phyloP scores from a whole-genome alignment of 1,140 invertebrate species.

The Plectus sambesii region DNA sequence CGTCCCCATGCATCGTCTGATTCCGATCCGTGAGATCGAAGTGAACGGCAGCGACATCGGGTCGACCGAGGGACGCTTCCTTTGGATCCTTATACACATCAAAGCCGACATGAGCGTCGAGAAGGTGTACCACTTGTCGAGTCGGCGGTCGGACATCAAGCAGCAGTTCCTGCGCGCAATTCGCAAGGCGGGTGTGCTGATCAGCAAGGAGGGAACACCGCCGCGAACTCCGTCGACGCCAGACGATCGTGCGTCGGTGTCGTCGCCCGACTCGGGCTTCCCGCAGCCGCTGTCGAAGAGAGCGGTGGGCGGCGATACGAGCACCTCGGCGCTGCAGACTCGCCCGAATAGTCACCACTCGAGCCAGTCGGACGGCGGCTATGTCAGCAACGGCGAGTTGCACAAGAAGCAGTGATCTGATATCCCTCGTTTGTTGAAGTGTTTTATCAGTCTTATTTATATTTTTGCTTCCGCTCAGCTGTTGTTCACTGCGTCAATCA shows the following conservation, averaged over 20 bases:
- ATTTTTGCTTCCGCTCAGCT: no score
- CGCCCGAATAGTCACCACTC: constrained; percentile 30
- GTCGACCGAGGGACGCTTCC: constrained; percentile 15
- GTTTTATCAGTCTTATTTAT: no score
- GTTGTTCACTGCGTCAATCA: no score
- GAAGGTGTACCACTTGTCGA: constrained; percentile 25
- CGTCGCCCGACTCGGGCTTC: no score
- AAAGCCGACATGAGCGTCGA: constrained; percentile 11
- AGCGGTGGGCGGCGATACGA: background rate
- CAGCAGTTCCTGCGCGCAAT: constrained; percentile 24
- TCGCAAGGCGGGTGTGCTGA: constrained; percentile 19
- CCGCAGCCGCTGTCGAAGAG: no score
- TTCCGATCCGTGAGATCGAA: constrained; percentile 19
- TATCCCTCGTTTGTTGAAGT: no score
- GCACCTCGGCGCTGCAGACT: constrained; percentile 9
- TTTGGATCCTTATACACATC: constrained; percentile 7
- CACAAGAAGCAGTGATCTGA: no score
- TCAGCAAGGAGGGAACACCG: constrained; percentile 9
- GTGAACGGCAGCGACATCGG: constrained; percentile 14
- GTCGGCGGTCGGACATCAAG: constrained; percentile 29
- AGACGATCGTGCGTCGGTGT: no score
- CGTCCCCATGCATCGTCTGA: constrained; percentile 13
- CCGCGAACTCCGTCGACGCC: no score
- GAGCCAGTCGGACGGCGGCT: constrained; percentile 31
- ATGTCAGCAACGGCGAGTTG: no score